phyloP scores from a whole-genome alignment of 2,797 vertebrate genomes.

The Sarcophilus harrisii region DNA sequence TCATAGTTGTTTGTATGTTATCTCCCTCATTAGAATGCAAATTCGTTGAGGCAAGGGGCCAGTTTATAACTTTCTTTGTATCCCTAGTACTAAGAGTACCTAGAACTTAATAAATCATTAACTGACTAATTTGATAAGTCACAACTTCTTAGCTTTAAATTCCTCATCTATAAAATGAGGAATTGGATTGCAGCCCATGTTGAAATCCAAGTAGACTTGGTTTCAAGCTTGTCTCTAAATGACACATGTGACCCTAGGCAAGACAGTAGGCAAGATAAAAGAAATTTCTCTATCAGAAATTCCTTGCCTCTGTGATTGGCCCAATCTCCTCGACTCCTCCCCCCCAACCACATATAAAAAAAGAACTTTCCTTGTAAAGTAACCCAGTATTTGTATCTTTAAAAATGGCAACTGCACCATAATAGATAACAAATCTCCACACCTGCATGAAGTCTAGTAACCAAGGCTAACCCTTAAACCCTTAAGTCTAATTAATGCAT shows the following conservation, averaged over 20 bases:
- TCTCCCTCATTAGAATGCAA: background rate
- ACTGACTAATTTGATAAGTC: background rate
- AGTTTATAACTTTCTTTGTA: background rate
- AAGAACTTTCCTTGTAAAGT: background rate
- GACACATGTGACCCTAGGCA: background rate
- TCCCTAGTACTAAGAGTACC: background rate
- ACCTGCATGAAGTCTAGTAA: background rate
- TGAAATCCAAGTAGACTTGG: background rate
- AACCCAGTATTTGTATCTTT: background rate
- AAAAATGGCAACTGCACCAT: constrained; percentile 5
- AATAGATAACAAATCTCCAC: constrained; percentile 11
- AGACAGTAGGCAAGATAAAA: background rate
- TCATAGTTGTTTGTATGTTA: background rate
- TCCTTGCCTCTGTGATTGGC: background rate
- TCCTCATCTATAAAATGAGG: background rate
- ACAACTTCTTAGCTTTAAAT: background rate
- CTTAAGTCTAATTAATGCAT: constrained; percentile 15
- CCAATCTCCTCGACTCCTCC: background rate
- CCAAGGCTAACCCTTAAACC: constrained; percentile 20
- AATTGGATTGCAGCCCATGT: background rate
- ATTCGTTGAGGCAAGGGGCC: background rate
- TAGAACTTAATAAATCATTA: background rate
- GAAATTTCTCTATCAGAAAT: background rate
- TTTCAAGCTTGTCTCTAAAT: background rate
- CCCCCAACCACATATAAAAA: background rate